Percentiles rank a stretch among this genome's conserved stretches.
Conservation (phyloP, 2,888 invertebrate species). For the Tetranychus piercei region DNA sequence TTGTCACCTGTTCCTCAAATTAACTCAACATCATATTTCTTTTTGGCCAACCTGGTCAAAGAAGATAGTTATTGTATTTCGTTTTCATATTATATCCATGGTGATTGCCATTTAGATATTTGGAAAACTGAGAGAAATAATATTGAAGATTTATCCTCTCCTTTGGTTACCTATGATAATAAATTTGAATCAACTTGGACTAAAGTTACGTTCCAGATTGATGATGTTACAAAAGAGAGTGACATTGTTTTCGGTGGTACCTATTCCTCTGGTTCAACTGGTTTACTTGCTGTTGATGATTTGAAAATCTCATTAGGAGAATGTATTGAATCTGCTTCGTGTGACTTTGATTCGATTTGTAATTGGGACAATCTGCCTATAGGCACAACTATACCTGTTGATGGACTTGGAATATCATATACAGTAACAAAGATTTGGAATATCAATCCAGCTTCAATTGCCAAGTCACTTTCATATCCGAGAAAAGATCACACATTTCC, state of each 20-base stretch:
- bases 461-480: neutral
- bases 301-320: neutral
- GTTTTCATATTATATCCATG: neutral
- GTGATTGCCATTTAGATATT: neutral
- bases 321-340: neutral
- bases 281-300: neutral
- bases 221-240: neutral
- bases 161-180: neutral
- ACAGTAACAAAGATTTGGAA: neutral
- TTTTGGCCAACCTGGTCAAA: neutral
- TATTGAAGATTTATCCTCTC: neutral
- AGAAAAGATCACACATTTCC: neutral
- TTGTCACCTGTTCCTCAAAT: neutral
- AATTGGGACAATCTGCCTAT: neutral
- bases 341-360: neutral
- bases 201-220: neutral
- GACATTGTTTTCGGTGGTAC: neutral
- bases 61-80: neutral
- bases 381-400: neutral
- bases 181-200: neutral
- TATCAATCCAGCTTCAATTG: neutral
- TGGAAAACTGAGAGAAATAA: neutral
- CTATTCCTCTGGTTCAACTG: neutral
- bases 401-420: neutral
- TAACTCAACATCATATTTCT: neutral